These are phyloP conservation scores for Ranitomeya imitator DNA, from an alignment of 2,113 vertebrate species.

Conservation along the genomic window DNA sequence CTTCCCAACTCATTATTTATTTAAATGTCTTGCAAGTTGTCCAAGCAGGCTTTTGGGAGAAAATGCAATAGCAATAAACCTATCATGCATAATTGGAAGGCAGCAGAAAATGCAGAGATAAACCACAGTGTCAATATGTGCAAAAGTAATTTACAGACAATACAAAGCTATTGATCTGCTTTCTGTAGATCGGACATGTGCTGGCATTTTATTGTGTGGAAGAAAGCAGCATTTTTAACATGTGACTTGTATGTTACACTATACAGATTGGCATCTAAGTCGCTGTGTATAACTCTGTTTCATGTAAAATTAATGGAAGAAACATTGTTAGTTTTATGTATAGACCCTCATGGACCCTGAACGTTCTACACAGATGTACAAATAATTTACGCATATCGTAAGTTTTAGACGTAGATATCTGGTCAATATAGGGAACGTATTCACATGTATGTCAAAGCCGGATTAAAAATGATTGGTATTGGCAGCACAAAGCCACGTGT, in stretches of 20 bases:
- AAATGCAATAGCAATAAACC: constrained; percentile 44
- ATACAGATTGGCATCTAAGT: neutral
- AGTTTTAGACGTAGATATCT: too few species aligned
- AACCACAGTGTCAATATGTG: constrained; percentile 48
- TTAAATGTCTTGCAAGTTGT: constrained; percentile 44
- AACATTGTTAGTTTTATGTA: neutral
- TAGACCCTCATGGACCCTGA: too few species aligned
- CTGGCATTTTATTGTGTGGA: constrained; percentile 26
- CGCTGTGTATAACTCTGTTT: neutral
- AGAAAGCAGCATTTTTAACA: constrained; percentile 2
- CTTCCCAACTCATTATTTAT: constrained; percentile 44
- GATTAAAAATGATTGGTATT: too few species aligned
- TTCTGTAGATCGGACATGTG: constrained; percentile 27
- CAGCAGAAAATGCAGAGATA: constrained; percentile 51
- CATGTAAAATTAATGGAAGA: neutral
- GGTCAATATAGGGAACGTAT: too few species aligned
- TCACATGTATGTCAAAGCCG: too few species aligned
- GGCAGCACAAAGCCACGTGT: too few species aligned
- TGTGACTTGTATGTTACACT: neutral
- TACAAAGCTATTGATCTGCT: constrained; percentile 43
- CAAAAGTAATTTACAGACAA: constrained; percentile 54
- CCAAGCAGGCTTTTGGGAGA: constrained; percentile 39
- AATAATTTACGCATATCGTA: too few species aligned
- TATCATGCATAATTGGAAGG: constrained; percentile 51
- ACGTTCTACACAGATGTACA: too few species aligned